Base-by-base conservation (phyloP, 2,888 invertebrate genomes). In the Aporophyla lueneburgensis region DNA sequence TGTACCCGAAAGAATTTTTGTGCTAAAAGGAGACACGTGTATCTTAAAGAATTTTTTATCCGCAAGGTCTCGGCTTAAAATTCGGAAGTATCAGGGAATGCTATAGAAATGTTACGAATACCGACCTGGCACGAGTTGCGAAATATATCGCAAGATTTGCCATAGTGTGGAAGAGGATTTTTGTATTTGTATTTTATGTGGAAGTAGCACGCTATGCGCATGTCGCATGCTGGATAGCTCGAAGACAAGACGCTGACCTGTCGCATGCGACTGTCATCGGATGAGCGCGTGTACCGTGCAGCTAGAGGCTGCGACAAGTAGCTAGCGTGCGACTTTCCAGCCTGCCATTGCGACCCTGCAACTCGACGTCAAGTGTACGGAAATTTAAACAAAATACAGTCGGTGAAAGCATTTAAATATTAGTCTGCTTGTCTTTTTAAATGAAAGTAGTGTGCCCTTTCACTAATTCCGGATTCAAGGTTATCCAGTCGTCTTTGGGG, bases 1-100 rank as follows among this genome's bases (percentile, higher is more conserved):
- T 66, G 65, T 19, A 61, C 33, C 10, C 33, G 16, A 49, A 46
- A 61, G 0, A 74, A 16, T 33, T 5, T 27, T 33, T 74, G 71
- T 4, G 40, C 10, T 53, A 21, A 65, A 65, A 27, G 27, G 14
- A 65, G 65, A 16, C 66, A 61, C 49, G 65, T 67, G 49, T 40
- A 54, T 69, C 14, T 54, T 2, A 21, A 56, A 33, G 1, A 61
- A 4, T 33, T n/a, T 46, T 33, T n/a, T 69, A 16, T 5, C 14
- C 27, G 10, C 56, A 65, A 58, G 54, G 62, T 51, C 40, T n/a
- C 0, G 24, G 54, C 33, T 58, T 16, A 27, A 24, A 49, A 53
- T 59, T 71, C 58, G 16, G 27, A 54, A 56, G 40, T 27, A 21
- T 56, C n/a, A 68, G 16, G 16, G 56, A 65, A 58, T 56, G 21